A percentile compares a stretch with the other conserved stretches of the same genome.
phyloP scores from a whole-genome alignment of 2,888 invertebrate species.

The Polydrusus pterygomalis region DNA sequence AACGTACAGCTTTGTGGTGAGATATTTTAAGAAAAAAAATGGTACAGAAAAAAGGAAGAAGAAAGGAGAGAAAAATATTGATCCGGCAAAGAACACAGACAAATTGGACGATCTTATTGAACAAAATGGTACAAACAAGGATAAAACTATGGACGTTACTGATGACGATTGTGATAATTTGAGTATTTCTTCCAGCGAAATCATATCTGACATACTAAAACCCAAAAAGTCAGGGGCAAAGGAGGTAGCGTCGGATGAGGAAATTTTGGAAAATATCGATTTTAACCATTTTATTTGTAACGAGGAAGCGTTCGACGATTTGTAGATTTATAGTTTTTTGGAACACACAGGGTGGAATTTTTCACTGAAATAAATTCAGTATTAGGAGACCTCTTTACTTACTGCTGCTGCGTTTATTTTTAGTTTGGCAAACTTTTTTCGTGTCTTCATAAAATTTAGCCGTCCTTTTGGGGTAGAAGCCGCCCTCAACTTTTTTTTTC shows the following conservation, averaged over 20 bases:
- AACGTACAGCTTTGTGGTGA: conserved; percentile 57
- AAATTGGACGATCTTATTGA: not conserved
- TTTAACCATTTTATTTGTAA: conserved; percentile 9
- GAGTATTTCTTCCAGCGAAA: not conserved
- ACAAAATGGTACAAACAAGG: not conserved
- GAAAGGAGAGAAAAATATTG: too few relatives aligned
- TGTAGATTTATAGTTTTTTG: not conserved
- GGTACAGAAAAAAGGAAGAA: not conserved
- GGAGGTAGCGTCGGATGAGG: conserved; percentile 46
- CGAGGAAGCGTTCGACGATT: not conserved
- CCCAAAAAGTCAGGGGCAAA: conserved; percentile 30
- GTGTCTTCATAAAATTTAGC: too few relatives aligned
- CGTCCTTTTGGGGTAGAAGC: too few relatives aligned
- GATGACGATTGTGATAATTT: not conserved
- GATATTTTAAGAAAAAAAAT: conserved; percentile 50
- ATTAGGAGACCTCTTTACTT: too few relatives aligned
- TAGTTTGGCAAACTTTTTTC: too few relatives aligned
- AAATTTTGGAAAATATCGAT: conserved; percentile 12
- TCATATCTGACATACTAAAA: conserved; percentile 9
- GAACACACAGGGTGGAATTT: too few relatives aligned
- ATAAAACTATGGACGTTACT: not conserved
- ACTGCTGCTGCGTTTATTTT: too few relatives aligned
- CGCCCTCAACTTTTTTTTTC: too few relatives aligned
- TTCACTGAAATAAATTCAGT: too few relatives aligned
- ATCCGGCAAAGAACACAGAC: too few relatives aligned